These are phyloP conservation scores for Rhinoderma darwinii DNA, from an alignment of 2,113 vertebrate genomes.

Conservation along the genomic window DNA sequence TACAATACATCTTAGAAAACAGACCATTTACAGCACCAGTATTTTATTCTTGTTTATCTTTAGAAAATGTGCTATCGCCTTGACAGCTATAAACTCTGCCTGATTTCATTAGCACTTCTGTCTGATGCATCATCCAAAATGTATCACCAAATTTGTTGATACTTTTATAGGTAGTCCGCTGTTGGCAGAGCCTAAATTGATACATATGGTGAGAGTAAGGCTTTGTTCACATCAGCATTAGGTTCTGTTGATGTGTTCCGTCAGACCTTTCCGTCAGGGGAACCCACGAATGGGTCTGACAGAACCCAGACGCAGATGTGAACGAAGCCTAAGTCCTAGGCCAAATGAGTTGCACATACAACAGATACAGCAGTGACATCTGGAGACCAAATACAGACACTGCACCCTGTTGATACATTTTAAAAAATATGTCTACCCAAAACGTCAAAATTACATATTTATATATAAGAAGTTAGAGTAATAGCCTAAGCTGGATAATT, in stretches of 20 bases:
- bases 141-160: background rate
- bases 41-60: background rate
- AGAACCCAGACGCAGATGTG: too few species aligned
- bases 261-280: too few species aligned
- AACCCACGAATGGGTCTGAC: too few species aligned
- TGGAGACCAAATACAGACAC: background rate
- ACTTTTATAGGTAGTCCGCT: background rate
- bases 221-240: too few species aligned
- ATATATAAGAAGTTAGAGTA: too few species aligned
- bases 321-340: too few species aligned
- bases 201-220: conserved; percentile 1
- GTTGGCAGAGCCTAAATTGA: background rate
- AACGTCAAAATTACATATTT: background rate
- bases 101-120: background rate
- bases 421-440: background rate
- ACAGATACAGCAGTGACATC: background rate
- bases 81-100: background rate
- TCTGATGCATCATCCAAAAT: background rate
- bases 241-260: too few species aligned
- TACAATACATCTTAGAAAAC: background rate
- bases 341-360: background rate
- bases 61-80: background rate
- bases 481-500: too few species aligned
- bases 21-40: background rate
- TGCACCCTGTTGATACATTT: background rate